phyloP scores from a whole-genome alignment of 2,888 invertebrate genomes.

The Synergus gifuensis region DNA sequence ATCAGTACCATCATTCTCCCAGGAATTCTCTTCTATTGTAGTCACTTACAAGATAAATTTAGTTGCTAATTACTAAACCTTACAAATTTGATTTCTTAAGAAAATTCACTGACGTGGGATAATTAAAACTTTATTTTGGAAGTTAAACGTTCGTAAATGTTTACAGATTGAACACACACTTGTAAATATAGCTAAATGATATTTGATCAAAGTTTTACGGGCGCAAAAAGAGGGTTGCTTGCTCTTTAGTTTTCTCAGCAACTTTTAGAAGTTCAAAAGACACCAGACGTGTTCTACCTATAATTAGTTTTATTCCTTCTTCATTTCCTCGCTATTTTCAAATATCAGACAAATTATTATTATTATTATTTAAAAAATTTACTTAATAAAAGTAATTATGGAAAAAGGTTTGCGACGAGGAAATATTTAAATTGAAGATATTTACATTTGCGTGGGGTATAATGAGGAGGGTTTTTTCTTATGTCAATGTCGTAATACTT shows the following conservation, averaged over 20 bases:
- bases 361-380: not conserved
- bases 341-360: not conserved
- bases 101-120: not conserved
- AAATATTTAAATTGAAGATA: not conserved
- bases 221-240: not conserved
- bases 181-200: slow-evolving; percentile 30
- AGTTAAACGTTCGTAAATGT: slow-evolving; percentile 26
- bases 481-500: not conserved
- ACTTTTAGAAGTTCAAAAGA: not conserved
- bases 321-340: not conserved
- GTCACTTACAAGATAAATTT: not conserved
- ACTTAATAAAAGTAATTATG: not conserved
- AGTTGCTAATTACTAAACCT: not conserved
- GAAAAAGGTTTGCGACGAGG: not conserved
- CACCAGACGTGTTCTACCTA: not conserved
- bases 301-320: not conserved
- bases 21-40: slow-evolving; percentile 4
- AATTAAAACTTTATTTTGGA: slow-evolving; percentile 17
- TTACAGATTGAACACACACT: slow-evolving; percentile 20
- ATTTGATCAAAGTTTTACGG: slow-evolving; percentile 20
- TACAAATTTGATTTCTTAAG: not conserved
- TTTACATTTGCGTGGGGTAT: not conserved
- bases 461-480: not conserved
- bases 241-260: not conserved
- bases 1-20: slow-evolving; percentile 1